These are phyloP conservation scores for Cantharis lateralis DNA, from an alignment of 2,888 invertebrate genomes.

Conservation along the genomic window DNA sequence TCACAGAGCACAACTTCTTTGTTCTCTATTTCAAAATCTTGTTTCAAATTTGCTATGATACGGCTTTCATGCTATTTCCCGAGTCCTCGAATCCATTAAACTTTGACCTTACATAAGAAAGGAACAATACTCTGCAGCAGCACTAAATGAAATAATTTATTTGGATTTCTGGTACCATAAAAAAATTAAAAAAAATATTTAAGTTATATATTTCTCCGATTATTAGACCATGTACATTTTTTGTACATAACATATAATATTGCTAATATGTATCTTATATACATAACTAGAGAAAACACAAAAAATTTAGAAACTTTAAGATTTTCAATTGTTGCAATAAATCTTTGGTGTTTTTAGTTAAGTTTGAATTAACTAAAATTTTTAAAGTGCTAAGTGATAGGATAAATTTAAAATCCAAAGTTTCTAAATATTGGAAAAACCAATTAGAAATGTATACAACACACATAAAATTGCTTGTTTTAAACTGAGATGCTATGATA, in stretches of 20 bases:
- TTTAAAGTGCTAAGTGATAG: background rate
- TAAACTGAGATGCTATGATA: background rate
- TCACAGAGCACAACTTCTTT: too few relatives aligned
- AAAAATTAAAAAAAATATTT: background rate
- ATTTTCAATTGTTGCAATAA: conserved; percentile 8
- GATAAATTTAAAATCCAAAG: conserved; percentile 4
- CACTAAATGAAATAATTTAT: too few relatives aligned
- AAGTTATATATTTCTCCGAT: conserved; percentile 29
- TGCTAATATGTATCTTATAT: conserved; percentile 33
- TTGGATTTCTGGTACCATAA: background rate
- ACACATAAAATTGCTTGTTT: conserved; percentile 2
- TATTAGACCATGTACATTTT: conserved; percentile 34
- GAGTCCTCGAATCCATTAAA: too few relatives aligned
- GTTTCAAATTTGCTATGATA: too few relatives aligned
- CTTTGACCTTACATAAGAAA: too few relatives aligned
- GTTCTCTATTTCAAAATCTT: too few relatives aligned
- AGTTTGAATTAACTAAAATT: background rate
- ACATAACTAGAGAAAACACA: conserved; percentile 22
- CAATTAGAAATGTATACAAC: conserved; percentile 2
- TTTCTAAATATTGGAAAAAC: conserved; percentile 9
- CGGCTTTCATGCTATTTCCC: too few relatives aligned
- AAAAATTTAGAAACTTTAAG: conserved; percentile 12
- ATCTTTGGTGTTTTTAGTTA: conserved; percentile 21
- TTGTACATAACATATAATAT: conserved; percentile 31
- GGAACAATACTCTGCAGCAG: too few relatives aligned